Percentiles rank a stretch among this genome's conserved stretches.
Conservation (phyloP, 2,888 invertebrate species). For the Drosophila cracens region DNA sequence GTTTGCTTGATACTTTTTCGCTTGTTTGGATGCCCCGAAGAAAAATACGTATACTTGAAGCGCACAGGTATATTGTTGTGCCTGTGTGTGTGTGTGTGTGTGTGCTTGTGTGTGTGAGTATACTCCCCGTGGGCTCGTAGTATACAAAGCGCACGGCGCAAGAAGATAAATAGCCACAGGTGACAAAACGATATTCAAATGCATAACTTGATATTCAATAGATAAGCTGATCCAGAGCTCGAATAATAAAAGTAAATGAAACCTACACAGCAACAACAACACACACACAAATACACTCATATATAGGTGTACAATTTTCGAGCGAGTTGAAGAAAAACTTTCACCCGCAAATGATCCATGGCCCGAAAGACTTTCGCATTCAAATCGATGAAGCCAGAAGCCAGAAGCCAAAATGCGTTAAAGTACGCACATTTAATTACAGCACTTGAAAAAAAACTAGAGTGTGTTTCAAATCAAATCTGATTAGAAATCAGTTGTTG, state of each 20-base stretch:
- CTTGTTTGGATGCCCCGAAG: slow-evolving; percentile 2
- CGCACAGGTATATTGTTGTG: slow-evolving; percentile 20
- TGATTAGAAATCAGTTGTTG: slow-evolving; percentile 76
- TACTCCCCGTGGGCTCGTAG: slow-evolving; percentile 63
- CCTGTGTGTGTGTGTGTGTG: slow-evolving; percentile 2
- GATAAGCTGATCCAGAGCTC: slow-evolving; percentile 68
- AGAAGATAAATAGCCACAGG: slow-evolving; percentile 74
- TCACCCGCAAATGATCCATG: slow-evolving; percentile 77
- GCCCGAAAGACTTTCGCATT: slow-evolving; percentile 43
- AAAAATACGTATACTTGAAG: slow-evolving; percentile 19
- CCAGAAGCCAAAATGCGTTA: slow-evolving; percentile 39
- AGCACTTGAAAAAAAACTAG: slow-evolving; percentile 28
- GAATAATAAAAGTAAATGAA: slow-evolving; percentile 71
- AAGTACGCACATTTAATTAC: slow-evolving; percentile 69
- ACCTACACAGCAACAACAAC: slow-evolving; percentile 48
- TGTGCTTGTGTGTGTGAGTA: slow-evolving; percentile 16
- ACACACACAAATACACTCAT: background rate
- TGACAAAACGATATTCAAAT: slow-evolving; percentile 76
- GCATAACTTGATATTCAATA: slow-evolving; percentile 81
- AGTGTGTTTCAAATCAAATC: slow-evolving; percentile 9
- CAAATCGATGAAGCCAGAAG: slow-evolving; percentile 42
- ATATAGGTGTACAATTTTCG: slow-evolving; percentile 34
- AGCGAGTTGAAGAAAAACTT: slow-evolving; percentile 67
- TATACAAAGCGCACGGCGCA: slow-evolving; percentile 39
- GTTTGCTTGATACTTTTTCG: background rate